Evolutionary conservation across 53 echinoderm and acorn worm species (phyloP), one percentile per base, ranked within the genome.

Genomic region (Zoroaster sp.): DNA sequence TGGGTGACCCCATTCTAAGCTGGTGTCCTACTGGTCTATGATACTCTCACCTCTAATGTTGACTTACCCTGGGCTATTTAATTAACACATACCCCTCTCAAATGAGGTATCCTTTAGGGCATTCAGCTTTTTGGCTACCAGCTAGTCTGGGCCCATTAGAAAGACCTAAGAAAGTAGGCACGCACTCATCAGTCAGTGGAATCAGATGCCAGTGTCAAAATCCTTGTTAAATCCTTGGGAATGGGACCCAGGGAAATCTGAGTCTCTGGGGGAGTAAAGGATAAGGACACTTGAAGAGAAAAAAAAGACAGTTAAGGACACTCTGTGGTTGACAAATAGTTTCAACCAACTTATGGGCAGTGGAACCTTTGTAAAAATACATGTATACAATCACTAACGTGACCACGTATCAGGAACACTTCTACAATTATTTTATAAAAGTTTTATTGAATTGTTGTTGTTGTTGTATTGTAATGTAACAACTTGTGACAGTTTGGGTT

Each of bases 21-120:
- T 18, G 31, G 12, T 74, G 28, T 42, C 72, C 74, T 25, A 43
- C 44, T n/a, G 15, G 55, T 59, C 59, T 59, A 55, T 55, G 55
- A 38, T 37, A 38, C 59, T 77, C 77, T 32, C 77, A 49, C 53
- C 80, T 80, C 11, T n/a, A 38, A 25, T 80, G 38, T 59, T 80
- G 80, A 80, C 25, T 80, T 59, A 55, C 80, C 63, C 20, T 21
- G 40, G 80, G 80, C 59, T 80, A 80, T 80, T 80, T 80, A 80
- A 80, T 80, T 80, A 80, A 80, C 63, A 80, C 80, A 55, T 40
- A 33, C 36, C 40, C 73, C 65, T 59, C 63, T 80, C n/a, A 35
- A 32, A 35, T 38, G 80, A 32, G 34, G 21, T 36, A 40, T 38
- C 59, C 80, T 34, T 23, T 4, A 15, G 77, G 77, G 30, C 5